These are phyloP conservation scores for Reticulitermes lucifugus DNA, from an alignment of 2,888 invertebrate genomes.

Conservation along the genomic window DNA sequence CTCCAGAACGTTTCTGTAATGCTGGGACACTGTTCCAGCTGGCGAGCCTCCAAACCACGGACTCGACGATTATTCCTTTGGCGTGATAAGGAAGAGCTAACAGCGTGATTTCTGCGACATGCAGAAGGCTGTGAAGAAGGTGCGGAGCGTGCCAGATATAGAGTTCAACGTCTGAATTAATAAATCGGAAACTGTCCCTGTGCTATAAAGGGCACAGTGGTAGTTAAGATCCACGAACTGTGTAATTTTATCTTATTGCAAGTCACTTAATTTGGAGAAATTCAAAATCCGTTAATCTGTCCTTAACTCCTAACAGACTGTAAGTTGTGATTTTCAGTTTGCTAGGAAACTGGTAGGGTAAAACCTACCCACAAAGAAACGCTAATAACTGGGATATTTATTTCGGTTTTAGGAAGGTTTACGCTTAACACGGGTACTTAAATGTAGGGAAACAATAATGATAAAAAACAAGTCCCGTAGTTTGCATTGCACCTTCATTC, in stretches of 20 bases:
- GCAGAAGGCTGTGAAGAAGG: not conserved
- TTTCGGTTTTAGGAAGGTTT: too few relatives aligned
- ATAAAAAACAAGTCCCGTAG: too few relatives aligned
- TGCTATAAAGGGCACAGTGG: not conserved
- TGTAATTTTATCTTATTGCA: not conserved
- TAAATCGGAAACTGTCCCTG: constrained; percentile 24
- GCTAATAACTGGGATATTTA: too few relatives aligned
- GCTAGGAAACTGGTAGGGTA: too few relatives aligned
- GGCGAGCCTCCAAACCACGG: constrained; percentile 43
- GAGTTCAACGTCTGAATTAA: constrained; percentile 3
- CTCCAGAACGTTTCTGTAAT: constrained; percentile 45
- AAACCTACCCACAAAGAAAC: too few relatives aligned
- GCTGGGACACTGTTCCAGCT: constrained; percentile 44
- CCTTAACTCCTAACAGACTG: too few relatives aligned
- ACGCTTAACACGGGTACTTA: too few relatives aligned
- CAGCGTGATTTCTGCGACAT: constrained; percentile 19
- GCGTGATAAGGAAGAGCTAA: constrained; percentile 36
- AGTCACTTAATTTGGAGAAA: not conserved
- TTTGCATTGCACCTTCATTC: too few relatives aligned
- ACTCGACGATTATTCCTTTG: constrained; percentile 33
- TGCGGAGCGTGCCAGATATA: not conserved
- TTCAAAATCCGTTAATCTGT: too few relatives aligned
- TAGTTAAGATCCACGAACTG: not conserved
- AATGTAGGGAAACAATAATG: too few relatives aligned
- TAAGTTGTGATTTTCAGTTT: too few relatives aligned